Conservation (phyloP, 2,888 invertebrate species). For the Nipponacmea schrenckii region DNA sequence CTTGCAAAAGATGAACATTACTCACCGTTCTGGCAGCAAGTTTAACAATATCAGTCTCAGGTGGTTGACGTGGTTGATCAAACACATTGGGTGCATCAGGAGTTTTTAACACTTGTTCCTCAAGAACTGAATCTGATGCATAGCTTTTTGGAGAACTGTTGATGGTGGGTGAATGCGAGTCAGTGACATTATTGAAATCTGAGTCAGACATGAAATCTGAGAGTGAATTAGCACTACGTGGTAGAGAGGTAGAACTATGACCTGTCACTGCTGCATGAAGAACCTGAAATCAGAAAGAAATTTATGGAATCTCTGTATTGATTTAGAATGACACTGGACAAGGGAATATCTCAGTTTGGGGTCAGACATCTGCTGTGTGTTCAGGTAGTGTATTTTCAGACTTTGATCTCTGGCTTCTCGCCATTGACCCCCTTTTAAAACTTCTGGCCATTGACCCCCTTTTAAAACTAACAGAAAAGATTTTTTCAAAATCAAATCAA, state of each 20-base stretch:
- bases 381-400: too few species aligned
- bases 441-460: too few species aligned
- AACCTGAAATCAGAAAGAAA: constrained; percentile 48
- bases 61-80: constrained; percentile 27
- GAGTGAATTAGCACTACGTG: constrained; percentile 50
- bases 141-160: constrained; percentile 17
- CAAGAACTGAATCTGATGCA: constrained; percentile 19
- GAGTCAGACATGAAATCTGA: constrained; percentile 52
- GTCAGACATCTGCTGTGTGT: too few species aligned
- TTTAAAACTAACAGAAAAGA: too few species aligned
- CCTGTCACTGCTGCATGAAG: constrained; percentile 67
- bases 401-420: too few species aligned
- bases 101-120: constrained; percentile 21
- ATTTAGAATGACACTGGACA: too few species aligned
- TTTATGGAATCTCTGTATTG: too few species aligned
- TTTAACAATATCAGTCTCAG: constrained; percentile 55
- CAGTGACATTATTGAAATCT: constrained; percentile 44
- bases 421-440: too few species aligned
- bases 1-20: not conserved
- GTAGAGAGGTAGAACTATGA: constrained; percentile 53
- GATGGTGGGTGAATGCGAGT: constrained; percentile 22
- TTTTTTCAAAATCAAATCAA: too few species aligned
- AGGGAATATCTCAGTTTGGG: too few species aligned
- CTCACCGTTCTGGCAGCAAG: constrained; percentile 74
- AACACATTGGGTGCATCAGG: constrained; percentile 19